Base-by-base conservation (phyloP, 1,140 invertebrate species). In the Orchesella cincta region DNA sequence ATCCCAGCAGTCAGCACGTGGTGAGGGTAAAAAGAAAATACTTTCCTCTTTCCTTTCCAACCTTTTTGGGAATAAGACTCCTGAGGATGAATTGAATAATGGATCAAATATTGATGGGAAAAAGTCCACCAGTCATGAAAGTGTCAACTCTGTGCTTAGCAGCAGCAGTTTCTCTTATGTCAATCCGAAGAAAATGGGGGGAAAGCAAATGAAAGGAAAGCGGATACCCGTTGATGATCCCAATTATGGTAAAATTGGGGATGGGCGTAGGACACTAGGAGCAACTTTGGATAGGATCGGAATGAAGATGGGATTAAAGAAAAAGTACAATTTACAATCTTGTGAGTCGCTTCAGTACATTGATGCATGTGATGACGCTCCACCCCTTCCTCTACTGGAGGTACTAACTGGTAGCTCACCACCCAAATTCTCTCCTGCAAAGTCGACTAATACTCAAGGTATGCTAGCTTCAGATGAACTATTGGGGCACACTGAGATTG, bases 321-420 rank as follows among this genome's bases (percentile, higher is more conserved):
- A 54, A 39, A 82, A 82, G 74, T 82, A 82, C 62, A 82, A 82
- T 74, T 76, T 82, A 70, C 81, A 82, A 31, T 82, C 81, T 14
- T 82, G 81, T 67, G 81, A 82, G 36, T 79, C 77, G 8, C 36
- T 82, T 12, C 78, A 81, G 36, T 46, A 77, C 51, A 33, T 51
- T 26, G 36, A 75, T 28, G 29, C 52, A 54, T 35, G n/a, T 34
- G 73, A 62, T 46, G 39, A 46, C 39, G 39, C 20, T 46, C 39
- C 8, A 12, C 39, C 39, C 8, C 8, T 12, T 12, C 39, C 39
- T 46, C 39, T 12, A 46, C 39, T 20, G 39, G 39, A 20, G 8
- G 8, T 20, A 46, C 39, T 12, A 46, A 46, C 8, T 46, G 39
- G 20, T 12, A 46, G 20, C 39, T 46, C 39, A 8, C 20, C 8